Percentiles rank a stretch among this genome's conserved stretches.
Evolutionary conservation across 2,888 invertebrate genomes (phyloP).

Genomic region (Hypselothyrea guttata): DNA sequence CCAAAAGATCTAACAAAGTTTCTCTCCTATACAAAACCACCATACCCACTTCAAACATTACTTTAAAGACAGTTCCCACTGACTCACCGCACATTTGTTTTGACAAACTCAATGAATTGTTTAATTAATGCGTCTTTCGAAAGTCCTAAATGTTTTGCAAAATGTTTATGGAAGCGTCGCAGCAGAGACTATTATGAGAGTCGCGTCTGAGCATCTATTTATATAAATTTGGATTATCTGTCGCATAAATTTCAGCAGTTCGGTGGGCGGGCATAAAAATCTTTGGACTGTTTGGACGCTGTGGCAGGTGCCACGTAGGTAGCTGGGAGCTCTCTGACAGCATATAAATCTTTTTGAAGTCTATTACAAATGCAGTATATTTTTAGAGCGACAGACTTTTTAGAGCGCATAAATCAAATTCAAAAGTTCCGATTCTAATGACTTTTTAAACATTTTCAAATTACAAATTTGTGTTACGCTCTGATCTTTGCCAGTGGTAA

Average conservation of each 20-base stretch:
- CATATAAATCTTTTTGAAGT: slow-evolving; percentile 21
- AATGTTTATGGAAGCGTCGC: slow-evolving; percentile 21
- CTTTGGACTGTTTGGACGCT: background rate
- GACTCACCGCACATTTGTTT: slow-evolving; percentile 30
- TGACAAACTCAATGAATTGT: slow-evolving; percentile 62
- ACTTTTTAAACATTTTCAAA: background rate
- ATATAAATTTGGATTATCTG: slow-evolving; percentile 4
- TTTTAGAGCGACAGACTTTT: background rate
- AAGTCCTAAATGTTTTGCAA: slow-evolving; percentile 35
- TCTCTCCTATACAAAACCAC: no score
- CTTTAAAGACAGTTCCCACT: background rate
- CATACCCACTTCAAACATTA: background rate
- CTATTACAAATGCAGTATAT: background rate
- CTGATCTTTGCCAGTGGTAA: slow-evolving; percentile 1
- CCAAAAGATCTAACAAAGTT: no score
- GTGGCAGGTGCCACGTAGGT: slow-evolving; percentile 11
- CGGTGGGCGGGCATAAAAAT: no score
- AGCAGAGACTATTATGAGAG: slow-evolving; percentile 4
- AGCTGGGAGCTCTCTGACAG: slow-evolving; percentile 5
- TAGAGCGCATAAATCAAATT: background rate
- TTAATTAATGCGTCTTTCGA: slow-evolving; percentile 44
- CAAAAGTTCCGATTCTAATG: background rate
- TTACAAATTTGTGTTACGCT: background rate
- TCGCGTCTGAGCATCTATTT: slow-evolving; percentile 14
- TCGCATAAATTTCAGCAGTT: slow-evolving; percentile 10